phyloP scores from a whole-genome alignment of 2,113 vertebrate genomes.

The Podilymbus podiceps region DNA sequence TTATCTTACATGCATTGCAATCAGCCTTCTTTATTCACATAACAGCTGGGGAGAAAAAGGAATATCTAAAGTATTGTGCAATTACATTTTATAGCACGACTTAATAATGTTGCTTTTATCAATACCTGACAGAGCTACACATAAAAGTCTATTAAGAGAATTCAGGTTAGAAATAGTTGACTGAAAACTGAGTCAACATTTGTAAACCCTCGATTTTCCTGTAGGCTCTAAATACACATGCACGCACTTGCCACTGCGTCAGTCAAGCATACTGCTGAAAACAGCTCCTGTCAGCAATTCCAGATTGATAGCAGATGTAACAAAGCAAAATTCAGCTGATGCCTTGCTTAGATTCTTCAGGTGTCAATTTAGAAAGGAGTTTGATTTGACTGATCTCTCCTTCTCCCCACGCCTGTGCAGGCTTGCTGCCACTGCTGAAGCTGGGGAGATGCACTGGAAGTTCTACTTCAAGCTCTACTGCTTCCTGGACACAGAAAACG shows the following conservation, averaged over 20 bases:
- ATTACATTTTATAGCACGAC: not conserved
- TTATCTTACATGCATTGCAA: not conserved
- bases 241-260: not conserved
- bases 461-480: slow-evolving; percentile 99
- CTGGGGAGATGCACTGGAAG: slow-evolving; percentile 81
- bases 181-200: not conserved
- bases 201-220: not conserved
- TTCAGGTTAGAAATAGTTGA: not conserved
- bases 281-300: not conserved
- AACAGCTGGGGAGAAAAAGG: accelerated
- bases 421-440: slow-evolving; percentile 79
- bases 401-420: slow-evolving; percentile 38
- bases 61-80: not conserved
- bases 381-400: not conserved
- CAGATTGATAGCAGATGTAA: not conserved
- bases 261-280: not conserved
- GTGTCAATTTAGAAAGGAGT: not conserved
- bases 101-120: not conserved
- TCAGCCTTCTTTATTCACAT: not conserved
- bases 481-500: slow-evolving; percentile 90
- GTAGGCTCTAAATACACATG: not conserved
- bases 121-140: not conserved
- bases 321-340: not conserved
- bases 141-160: not conserved
- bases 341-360: not conserved